Conservation (phyloP, 2,113 vertebrate genomes). For the Silurus glanis region DNA sequence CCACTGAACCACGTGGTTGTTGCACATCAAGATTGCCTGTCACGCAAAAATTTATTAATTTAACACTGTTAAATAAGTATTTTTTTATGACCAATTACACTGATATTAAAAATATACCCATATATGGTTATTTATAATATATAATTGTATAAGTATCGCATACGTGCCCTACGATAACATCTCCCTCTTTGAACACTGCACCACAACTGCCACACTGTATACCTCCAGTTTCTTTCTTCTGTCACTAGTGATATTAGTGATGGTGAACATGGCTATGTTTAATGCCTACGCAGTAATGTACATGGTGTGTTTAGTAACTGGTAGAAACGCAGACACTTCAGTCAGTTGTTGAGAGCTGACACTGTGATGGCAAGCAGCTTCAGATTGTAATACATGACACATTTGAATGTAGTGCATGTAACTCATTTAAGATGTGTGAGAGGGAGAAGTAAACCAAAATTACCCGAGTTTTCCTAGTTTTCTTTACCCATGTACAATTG, state of each 20-base stretch:
- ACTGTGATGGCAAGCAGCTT: slow-evolving; percentile 34
- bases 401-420: slow-evolving; percentile 49
- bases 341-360: slow-evolving; percentile 13
- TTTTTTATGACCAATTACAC: slow-evolving; percentile 42
- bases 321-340: slow-evolving; percentile 12
- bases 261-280: slow-evolving; percentile 1
- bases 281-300: neutral
- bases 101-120: neutral
- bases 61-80: slow-evolving; percentile 11
- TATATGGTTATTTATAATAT: slow-evolving; percentile 4
- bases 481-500: neutral
- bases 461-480: slow-evolving; percentile 8
- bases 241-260: slow-evolving; percentile 10
- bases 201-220: slow-evolving; percentile 10
- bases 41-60: neutral
- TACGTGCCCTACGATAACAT: neutral
- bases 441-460: slow-evolving; percentile 29
- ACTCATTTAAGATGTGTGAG: slow-evolving; percentile 22
- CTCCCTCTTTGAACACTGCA: neutral
- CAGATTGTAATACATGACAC: slow-evolving; percentile 49
- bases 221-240: slow-evolving; percentile 15
- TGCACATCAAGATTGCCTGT: slow-evolving; percentile 41
- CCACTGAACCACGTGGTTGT: slow-evolving; percentile 35
- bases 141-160: neutral
- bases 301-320: slow-evolving; percentile 15